Conservation (phyloP, 2,797 vertebrate genomes). For the Bovichtus variegatus region DNA sequence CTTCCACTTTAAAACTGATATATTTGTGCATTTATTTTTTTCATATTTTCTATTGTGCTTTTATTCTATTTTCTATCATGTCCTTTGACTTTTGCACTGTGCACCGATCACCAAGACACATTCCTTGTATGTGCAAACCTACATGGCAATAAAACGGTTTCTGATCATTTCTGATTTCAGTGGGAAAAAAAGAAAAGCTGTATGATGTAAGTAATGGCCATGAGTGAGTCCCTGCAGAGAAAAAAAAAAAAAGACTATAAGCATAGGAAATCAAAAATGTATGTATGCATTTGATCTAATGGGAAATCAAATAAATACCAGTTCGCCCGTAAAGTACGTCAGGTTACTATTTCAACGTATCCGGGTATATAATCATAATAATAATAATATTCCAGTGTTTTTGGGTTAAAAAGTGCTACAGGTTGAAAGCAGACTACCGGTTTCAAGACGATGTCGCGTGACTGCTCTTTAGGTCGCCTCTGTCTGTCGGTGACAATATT, state of each 20-base stretch:
- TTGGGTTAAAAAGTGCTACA: too few relatives aligned
- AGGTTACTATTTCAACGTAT: neutral
- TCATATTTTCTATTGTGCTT: neutral
- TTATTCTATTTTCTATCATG: neutral
- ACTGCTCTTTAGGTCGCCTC: neutral
- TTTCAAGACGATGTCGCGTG: neutral
- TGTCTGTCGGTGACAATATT: constrained; percentile 12
- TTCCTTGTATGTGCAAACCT: neutral
- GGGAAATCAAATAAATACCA: neutral
- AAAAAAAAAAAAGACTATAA: neutral
- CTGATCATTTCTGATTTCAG: neutral
- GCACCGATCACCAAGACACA: neutral
- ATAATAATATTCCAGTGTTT: neutral
- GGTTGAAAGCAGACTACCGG: neutral
- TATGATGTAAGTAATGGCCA: neutral
- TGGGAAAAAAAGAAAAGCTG: too few relatives aligned
- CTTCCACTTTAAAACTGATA: neutral
- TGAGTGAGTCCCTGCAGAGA: neutral
- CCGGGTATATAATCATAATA: too few relatives aligned
- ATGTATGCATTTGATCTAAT: too few relatives aligned
- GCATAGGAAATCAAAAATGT: neutral
- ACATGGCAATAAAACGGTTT: neutral
- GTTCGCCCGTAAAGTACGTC: too few relatives aligned
- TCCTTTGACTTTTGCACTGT: neutral
- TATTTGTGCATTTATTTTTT: neutral